Evolutionary conservation across 2,797 vertebrate genomes (phyloP).

Genomic region (Neosilurus mollespiculum): DNA sequence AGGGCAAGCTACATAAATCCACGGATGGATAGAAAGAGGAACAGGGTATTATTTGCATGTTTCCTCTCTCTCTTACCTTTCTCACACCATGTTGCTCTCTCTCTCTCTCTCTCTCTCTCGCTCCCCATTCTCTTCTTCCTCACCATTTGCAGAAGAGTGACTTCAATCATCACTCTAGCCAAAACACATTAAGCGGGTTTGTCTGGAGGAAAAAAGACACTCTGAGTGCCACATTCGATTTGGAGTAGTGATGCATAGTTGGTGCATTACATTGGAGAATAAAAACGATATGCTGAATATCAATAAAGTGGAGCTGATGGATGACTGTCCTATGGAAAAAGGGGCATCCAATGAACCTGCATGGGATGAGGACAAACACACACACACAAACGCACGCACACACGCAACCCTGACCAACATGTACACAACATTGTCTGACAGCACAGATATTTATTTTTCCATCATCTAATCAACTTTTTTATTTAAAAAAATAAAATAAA

Average conservation of each 20-base stretch:
- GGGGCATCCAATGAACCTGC: slow-evolving; percentile 49
- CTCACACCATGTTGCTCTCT: slow-evolving; percentile 32
- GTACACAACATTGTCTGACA: slow-evolving; percentile 50
- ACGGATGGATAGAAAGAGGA: slow-evolving; percentile 70
- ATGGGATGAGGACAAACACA: slow-evolving; percentile 27
- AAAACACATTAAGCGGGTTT: slow-evolving; percentile 78
- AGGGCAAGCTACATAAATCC: slow-evolving; percentile 76
- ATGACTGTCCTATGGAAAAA: slow-evolving; percentile 64
- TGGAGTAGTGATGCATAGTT: slow-evolving; percentile 77
- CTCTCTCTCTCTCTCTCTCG: slow-evolving; percentile 41
- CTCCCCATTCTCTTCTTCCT: slow-evolving; percentile 33
- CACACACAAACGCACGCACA: slow-evolving; percentile 37
- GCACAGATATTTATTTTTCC: slow-evolving; percentile 65
- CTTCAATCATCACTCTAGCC: slow-evolving; percentile 80
- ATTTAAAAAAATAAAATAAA: background rate
- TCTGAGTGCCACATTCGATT: slow-evolving; percentile 71
- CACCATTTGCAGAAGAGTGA: slow-evolving; percentile 72
- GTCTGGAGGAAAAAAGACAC: slow-evolving; percentile 63
- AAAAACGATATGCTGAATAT: slow-evolving; percentile 76
- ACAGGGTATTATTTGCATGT: slow-evolving; percentile 76
- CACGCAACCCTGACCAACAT: slow-evolving; percentile 45
- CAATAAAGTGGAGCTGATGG: slow-evolving; percentile 62
- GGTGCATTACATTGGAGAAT: slow-evolving; percentile 78
- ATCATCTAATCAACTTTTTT: slow-evolving; percentile 65
- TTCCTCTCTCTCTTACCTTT: slow-evolving; percentile 59